Evolutionary conservation across 2,113 vertebrate species (phyloP).

Genomic region (Gymnarchus niloticus): DNA sequence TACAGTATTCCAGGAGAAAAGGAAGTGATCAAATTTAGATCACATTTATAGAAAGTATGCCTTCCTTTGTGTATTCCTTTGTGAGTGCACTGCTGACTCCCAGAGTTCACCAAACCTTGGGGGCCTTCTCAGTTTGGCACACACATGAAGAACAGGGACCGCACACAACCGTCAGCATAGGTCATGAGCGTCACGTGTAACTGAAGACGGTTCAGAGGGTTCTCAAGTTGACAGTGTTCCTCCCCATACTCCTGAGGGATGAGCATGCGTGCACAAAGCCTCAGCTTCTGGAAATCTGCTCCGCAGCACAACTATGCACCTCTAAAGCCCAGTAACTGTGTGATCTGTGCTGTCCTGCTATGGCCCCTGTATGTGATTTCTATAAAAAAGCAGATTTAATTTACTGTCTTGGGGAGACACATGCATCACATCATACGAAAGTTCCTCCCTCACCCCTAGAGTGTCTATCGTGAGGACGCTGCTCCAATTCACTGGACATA

Average conservation of each 20-base stretch:
- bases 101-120: background rate
- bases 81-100: background rate
- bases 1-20: background rate
- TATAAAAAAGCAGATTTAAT: background rate
- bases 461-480: background rate
- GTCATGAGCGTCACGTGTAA: background rate
- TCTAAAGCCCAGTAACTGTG: background rate
- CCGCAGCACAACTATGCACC: background rate
- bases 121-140: background rate
- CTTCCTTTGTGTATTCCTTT: background rate
- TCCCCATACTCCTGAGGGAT: background rate
- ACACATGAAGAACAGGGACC: background rate
- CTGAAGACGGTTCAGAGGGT: background rate
- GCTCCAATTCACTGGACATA: too few relatives aligned
- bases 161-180: background rate
- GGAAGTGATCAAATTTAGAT: background rate
- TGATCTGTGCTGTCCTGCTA: background rate
- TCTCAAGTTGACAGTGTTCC: background rate
- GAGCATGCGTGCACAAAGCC: background rate
- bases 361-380: background rate
- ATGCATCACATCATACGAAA: background rate
- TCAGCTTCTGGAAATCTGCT: background rate
- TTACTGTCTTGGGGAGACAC: background rate
- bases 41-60: background rate
- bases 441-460: background rate